These are phyloP conservation scores for Dromococcyx pavoninus DNA, from an alignment of 2,797 vertebrate genomes.

Conservation along the genomic window DNA sequence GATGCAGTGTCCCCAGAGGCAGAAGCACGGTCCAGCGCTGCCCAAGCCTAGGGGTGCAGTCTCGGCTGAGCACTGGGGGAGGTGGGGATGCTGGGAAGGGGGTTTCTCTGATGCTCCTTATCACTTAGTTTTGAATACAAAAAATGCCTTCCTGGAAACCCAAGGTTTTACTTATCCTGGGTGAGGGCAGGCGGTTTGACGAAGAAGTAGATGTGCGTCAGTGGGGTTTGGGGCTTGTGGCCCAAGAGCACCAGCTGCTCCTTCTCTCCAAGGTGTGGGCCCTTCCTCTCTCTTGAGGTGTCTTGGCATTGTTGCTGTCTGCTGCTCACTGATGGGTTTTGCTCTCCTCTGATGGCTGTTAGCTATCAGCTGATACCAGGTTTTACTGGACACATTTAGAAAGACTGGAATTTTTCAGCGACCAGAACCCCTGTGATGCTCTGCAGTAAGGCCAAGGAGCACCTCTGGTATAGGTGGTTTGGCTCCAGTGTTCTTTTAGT, in stretches of 20 bases:
- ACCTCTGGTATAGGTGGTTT: neutral
- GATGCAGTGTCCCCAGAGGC: accelerated
- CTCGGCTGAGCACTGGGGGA: neutral
- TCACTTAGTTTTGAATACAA: neutral
- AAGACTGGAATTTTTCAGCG: neutral
- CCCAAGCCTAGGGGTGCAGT: neutral
- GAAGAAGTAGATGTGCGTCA: accelerated
- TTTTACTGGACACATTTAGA: neutral
- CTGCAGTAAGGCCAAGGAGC: neutral
- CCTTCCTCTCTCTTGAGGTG: neutral
- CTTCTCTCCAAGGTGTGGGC: neutral
- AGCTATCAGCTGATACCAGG: neutral
- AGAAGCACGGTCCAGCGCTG: accelerated
- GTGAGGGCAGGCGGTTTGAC: neutral
- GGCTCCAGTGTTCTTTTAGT: neutral
- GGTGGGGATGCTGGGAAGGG: neutral
- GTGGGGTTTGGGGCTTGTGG: accelerated
- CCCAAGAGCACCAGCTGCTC: neutral
- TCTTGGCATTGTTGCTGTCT: neutral
- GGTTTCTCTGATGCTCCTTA: neutral
- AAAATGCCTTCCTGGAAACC: neutral
- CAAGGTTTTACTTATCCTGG: neutral
- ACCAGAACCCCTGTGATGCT: neutral
- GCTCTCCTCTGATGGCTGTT: neutral
- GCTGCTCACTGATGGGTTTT: neutral